These are phyloP conservation scores for Erythrolamprus reginae DNA, from an alignment of 2,113 vertebrate species.

Conservation along the genomic window DNA sequence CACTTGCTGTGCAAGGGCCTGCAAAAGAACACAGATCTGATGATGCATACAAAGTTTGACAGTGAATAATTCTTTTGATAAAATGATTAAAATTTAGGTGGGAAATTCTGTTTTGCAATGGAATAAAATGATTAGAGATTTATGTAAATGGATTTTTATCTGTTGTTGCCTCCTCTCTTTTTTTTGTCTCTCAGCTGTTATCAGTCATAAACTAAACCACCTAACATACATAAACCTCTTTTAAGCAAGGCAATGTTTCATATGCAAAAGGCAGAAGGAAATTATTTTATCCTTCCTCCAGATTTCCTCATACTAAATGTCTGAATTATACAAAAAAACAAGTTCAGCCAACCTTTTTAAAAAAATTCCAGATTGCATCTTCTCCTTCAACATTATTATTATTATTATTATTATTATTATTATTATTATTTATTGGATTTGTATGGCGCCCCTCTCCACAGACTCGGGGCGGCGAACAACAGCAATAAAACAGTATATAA, in stretches of 20 bases:
- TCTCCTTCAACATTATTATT: too few relatives aligned
- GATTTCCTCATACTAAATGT: not conserved
- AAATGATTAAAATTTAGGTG: not conserved
- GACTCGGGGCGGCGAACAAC: too few relatives aligned
- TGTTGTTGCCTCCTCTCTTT: not conserved
- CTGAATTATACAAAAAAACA: not conserved
- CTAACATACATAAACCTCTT: not conserved
- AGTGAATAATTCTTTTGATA: not conserved
- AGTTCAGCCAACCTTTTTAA: not conserved
- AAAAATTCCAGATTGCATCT: not conserved
- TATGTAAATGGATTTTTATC: not conserved
- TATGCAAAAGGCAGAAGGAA: not conserved
- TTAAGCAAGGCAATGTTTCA: not conserved
- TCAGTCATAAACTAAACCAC: not conserved
- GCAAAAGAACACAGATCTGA: not conserved
- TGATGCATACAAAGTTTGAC: too few relatives aligned
- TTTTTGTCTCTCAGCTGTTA: not conserved
- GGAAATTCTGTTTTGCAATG: not conserved
- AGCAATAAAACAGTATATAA: too few relatives aligned
- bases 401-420: too few relatives aligned
- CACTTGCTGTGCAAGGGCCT: slow-evolving; percentile 41
- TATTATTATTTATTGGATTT: too few relatives aligned
- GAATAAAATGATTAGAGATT: not conserved
- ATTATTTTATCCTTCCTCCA: not conserved
- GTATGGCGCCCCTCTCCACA: too few relatives aligned